These are phyloP conservation scores for Dorcus parallelipipedus DNA, from an alignment of 2,888 invertebrate genomes.

Conservation along the genomic window DNA sequence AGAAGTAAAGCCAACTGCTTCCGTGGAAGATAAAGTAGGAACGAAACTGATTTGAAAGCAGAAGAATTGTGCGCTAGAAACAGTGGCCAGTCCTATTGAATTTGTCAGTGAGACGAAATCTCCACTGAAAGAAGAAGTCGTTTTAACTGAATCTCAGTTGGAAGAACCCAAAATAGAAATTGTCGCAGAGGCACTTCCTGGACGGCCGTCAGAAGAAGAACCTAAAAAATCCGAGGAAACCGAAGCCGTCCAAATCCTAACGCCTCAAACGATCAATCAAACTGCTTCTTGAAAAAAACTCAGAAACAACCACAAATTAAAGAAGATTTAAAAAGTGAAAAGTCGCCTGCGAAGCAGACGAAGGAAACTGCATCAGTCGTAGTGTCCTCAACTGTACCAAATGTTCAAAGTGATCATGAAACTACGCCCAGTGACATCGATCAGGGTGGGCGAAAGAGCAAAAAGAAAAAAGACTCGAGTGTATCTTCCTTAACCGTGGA, in stretches of 20 bases:
- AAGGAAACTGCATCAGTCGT: constrained; percentile 23
- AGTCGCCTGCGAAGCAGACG: not conserved
- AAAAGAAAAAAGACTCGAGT: constrained; percentile 60
- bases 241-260: not conserved
- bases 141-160: not conserved
- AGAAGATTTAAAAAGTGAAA: constrained; percentile 17
- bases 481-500: constrained; percentile 15
- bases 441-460: constrained; percentile 55
- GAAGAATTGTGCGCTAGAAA: not conserved
- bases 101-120: not conserved
- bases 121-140: not conserved
- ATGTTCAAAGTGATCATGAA: constrained; percentile 41
- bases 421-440: constrained; percentile 47
- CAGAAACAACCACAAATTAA: not conserved
- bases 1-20: not conserved
- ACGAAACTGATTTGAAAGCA: not conserved
- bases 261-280: not conserved
- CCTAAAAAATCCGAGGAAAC: constrained; percentile 8
- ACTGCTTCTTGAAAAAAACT: not conserved
- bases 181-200: too few species aligned
- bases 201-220: not conserved
- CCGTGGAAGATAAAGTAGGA: too few species aligned
- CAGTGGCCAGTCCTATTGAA: not conserved
- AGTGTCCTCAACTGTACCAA: constrained; percentile 36
- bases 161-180: too few species aligned